Evolutionary conservation across 2,797 vertebrate genomes (phyloP).

Genomic region (Macropodus opercularis): DNA sequence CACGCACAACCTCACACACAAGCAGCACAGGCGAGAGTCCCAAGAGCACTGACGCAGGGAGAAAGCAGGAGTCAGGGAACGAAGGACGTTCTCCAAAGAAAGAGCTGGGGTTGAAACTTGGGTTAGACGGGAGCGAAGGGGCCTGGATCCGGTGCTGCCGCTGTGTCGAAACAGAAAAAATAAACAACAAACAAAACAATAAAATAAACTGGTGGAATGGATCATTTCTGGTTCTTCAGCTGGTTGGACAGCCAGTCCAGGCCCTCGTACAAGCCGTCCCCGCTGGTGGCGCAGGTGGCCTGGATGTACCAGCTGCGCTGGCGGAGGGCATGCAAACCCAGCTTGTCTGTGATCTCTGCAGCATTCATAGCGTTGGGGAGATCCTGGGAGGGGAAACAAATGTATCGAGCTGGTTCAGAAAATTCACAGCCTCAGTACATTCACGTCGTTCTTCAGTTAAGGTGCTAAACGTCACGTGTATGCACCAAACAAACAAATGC

Average conservation of each 20-base stretch:
- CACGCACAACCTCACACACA: slow-evolving; percentile 55
- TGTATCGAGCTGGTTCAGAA: background rate
- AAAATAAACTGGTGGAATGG: slow-evolving; percentile 75
- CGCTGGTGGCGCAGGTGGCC: slow-evolving; percentile 88
- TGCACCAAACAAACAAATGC: no score
- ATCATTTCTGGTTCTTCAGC: slow-evolving; percentile 89
- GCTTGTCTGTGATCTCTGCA: slow-evolving; percentile 89
- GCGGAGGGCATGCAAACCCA: slow-evolving; percentile 85
- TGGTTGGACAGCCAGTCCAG: slow-evolving; percentile 90
- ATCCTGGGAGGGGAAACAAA: slow-evolving; percentile 66
- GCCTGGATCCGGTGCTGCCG: slow-evolving; percentile 79
- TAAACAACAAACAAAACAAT: slow-evolving; percentile 71
- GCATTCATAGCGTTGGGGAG: slow-evolving; percentile 89
- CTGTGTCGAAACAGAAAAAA: slow-evolving; percentile 76
- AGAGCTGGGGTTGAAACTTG: slow-evolving; percentile 52
- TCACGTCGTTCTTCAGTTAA: no score
- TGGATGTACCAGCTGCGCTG: slow-evolving; percentile 89
- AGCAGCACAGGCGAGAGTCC: no score
- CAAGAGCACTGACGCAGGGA: slow-evolving; percentile 55
- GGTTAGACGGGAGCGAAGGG: slow-evolving; percentile 61
- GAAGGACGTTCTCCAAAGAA: slow-evolving; percentile 69
- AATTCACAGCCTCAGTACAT: no score
- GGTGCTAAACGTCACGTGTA: no score
- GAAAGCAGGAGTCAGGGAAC: slow-evolving; percentile 49
- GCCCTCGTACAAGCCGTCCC: slow-evolving; percentile 86